Base-by-base conservation (phyloP, 2,888 invertebrate species). In the Hymenopus coronatus region DNA sequence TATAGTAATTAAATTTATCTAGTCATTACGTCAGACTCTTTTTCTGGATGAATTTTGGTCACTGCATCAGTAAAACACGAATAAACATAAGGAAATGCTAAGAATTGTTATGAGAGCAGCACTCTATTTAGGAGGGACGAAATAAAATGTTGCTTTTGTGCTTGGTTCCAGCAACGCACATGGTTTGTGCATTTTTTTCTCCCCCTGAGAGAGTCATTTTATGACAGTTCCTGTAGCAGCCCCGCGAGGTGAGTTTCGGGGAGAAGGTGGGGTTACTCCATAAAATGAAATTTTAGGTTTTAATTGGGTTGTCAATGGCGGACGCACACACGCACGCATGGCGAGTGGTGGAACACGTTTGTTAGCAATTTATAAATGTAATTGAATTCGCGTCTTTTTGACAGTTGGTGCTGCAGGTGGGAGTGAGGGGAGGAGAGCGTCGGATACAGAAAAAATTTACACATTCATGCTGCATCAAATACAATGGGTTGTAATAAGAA, bases 261-360 rank as follows among this genome's bases (percentile, higher is more conserved):
- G 54, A 70, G 54, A 70, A 70, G 20, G 54, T 70, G 54, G 81
- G 25, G 82, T 30, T 87, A 87, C 87, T 87, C 87, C 30, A 82
- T 87, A 87, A 87, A 87, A 81, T 82, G 87, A 81, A 87, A 87
- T 87, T 87, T 87, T 87, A 87, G 81, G 28, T 87, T 82, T n/a
- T 87, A 87, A 87, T 87, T 87, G 87, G 82, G 87, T 87, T 87
- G 87, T 87, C 87, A 82, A 87, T 87, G 87, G 30, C 82, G 82
- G 30, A 81, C 82, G 9, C 82, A 30, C 87, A 82, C 82, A 33
- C 30, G 30, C 25, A 25, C 54, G 4, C 54, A 70, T 70, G 54
- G 54, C 54, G 54, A 70, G 25, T 70, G 54, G 54, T 70, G 25
- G 54, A 87, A 30, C 87, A 30, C 87, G 82, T 87, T 87, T 87